Evolutionary conservation across 2,113 vertebrate species (phyloP).

Genomic region (Rhabdomys dilectus): DNA sequence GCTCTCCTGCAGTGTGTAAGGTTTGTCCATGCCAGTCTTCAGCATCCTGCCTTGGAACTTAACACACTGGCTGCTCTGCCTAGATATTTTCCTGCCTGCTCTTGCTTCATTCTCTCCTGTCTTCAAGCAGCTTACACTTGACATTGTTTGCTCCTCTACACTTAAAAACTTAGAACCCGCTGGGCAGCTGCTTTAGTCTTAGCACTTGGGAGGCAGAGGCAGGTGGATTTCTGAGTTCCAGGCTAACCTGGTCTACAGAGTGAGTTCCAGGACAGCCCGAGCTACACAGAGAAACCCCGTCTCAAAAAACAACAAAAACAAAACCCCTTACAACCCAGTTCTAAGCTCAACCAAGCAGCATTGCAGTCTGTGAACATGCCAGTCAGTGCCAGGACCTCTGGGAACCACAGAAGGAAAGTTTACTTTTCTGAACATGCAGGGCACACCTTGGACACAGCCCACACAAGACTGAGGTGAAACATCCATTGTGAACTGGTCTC

Average conservation of each 20-base stretch:
- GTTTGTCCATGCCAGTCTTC: background rate
- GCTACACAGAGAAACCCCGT: no score
- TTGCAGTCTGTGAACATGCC: no score
- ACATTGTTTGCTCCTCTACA: background rate
- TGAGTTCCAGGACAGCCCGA: no score
- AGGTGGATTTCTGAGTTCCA: no score
- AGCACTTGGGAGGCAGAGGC: no score
- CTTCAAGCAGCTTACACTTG: background rate
- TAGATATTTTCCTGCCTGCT: background rate
- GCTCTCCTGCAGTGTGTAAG: background rate
- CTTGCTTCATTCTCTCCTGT: background rate
- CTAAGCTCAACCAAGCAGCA: background rate
- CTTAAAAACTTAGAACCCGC: background rate
- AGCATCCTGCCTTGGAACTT: background rate
- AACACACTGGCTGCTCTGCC: background rate
- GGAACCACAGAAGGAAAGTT: background rate
- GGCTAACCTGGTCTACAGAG: no score
- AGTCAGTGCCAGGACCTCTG: background rate
- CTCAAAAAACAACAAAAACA: no score
- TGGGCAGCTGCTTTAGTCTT: no score
- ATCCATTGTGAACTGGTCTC: background rate
- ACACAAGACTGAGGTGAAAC: no score
- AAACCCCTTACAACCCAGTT: background rate
- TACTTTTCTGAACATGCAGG: background rate
- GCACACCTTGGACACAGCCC: background rate